These are phyloP conservation scores for Cataglyphis rosenhaueri DNA, from an alignment of 2,888 invertebrate genomes.

Conservation along the genomic window DNA sequence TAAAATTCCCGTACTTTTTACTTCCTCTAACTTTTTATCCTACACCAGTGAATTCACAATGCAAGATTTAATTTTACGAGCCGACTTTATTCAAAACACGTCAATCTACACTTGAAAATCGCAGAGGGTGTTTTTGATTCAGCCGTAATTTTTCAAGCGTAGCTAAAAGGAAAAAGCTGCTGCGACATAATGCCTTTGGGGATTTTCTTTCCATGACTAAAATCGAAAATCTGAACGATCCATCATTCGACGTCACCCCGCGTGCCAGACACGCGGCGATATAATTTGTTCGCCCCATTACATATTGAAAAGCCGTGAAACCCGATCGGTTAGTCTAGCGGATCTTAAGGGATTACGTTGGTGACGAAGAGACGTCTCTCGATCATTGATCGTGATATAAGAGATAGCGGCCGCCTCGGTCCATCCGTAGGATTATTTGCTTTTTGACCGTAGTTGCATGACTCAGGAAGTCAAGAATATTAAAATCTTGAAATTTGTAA, in stretches of 20 bases:
- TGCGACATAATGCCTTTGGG: constrained; percentile 1
- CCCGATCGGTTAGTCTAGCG: constrained; percentile 60
- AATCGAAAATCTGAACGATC: constrained; percentile 60
- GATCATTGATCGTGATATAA: constrained; percentile 56
- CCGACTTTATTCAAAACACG: constrained; percentile 6
- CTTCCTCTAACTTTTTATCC: not conserved
- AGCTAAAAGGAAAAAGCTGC: not conserved
- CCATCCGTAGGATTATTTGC: constrained; percentile 56
- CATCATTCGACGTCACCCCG: constrained; percentile 71
- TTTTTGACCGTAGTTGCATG: constrained; percentile 23
- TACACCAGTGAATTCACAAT: not conserved
- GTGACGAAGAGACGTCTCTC: constrained; percentile 45
- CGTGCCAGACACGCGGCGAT: constrained; percentile 62
- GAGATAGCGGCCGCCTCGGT: constrained; percentile 42
- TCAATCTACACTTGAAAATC: constrained; percentile 14
- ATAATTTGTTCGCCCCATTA: constrained; percentile 79
- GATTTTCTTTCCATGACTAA: constrained; percentile 46
- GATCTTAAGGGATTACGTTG: constrained; percentile 31
- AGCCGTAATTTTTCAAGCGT: constrained; percentile 24
- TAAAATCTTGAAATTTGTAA: not conserved
- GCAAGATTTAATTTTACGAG: constrained; percentile 21
- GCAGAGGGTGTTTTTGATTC: not conserved
- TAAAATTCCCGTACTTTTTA: constrained; percentile 5
- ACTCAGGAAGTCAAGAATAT: not conserved
- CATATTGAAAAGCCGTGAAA: constrained; percentile 76